Percentiles rank a stretch among this genome's conserved stretches.
phyloP scores from a whole-genome alignment of 2,888 invertebrate genomes.

The Anodontia alba region DNA sequence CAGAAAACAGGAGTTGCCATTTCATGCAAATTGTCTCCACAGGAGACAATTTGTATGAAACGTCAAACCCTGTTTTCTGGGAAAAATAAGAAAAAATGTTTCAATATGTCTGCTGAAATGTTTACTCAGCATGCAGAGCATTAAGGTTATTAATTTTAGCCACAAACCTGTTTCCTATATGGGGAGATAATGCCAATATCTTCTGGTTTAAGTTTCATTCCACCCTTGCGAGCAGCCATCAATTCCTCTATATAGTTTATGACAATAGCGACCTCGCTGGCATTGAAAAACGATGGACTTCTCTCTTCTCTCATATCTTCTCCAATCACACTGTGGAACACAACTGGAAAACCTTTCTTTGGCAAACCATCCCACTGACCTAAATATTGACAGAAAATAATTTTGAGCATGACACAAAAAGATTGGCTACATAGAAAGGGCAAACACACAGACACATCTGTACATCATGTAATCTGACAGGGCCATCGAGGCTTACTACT shows the following conservation, averaged over 20 bases:
- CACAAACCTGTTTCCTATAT: slow-evolving; percentile 78
- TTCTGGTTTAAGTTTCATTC: slow-evolving; percentile 60
- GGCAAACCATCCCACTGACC: slow-evolving; percentile 77
- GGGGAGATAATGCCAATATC: slow-evolving; percentile 82
- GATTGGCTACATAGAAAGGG: too few relatives aligned
- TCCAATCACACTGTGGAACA: slow-evolving; percentile 80
- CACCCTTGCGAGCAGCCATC: slow-evolving; percentile 45
- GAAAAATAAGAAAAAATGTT: too few relatives aligned
- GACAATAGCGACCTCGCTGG: slow-evolving; percentile 74
- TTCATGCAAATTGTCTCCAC: too few relatives aligned
- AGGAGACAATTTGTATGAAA: too few relatives aligned
- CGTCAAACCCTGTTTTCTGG: too few relatives aligned
- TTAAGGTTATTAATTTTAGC: too few relatives aligned
- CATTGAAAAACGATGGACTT: slow-evolving; percentile 82
- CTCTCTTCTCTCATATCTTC: slow-evolving; percentile 77
- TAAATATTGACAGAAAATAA: slow-evolving; percentile 42
- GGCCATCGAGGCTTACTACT: too few relatives aligned
- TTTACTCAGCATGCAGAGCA: too few relatives aligned
- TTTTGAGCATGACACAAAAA: slow-evolving; percentile 20
- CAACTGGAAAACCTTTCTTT: slow-evolving; percentile 70
- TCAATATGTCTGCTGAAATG: too few relatives aligned
- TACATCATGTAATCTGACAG: background rate
- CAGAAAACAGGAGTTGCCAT: too few relatives aligned
- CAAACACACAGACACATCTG: background rate
- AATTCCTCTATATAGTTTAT: slow-evolving; percentile 71